Base-by-base conservation (phyloP, 2,888 invertebrate genomes). In the Dolichomitus sp. region DNA sequence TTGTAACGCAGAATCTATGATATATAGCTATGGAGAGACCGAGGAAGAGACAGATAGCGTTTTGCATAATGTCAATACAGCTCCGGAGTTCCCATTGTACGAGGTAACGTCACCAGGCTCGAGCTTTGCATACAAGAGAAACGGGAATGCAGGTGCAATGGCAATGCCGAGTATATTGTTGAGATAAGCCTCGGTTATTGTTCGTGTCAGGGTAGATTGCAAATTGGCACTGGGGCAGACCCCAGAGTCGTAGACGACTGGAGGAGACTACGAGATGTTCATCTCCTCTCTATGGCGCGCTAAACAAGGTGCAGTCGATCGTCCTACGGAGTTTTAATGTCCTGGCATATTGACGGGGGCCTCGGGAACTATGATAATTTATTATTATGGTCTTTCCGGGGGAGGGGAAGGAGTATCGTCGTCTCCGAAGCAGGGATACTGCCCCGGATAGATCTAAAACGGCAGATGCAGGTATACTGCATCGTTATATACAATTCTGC, bases 21-120 rank as follows among this genome's bases (percentile, higher is more conserved):
- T 30, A 30, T 42, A 70, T 63, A 19, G n/a, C 11, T 59, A 40
- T 27, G 14, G 23, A 65, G 23, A 42, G n/a, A 65, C 14, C 0
- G 23, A 27, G 54, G 2, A 5, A 12, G 54, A 54, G 54, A 27
- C 27, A 54, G 27, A 27, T 1, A 52, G 19, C 17, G 19, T 70
- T 80, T 75, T 65, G 75, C 80, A 80, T 75, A 80, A 80, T 80
- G 52, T 80, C 80, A 80, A 80, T 80, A 75, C 63, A 42, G 59
- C 59, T 63, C 27, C 61, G 40, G 42, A 50, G 61, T 54, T 69
- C 52, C 45, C 17, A 42, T 59, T 33, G 57, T 48, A 42, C 30
- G 14, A 14, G 57, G 17, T 33, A 68, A 52, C 68, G 27, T 52
- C 50, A 45, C 48, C 50, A 4, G 19, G 33, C 30, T 33, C 37